A percentile compares a stretch with the other conserved stretches of the same genome.
These are phyloP conservation scores for Hybognathus amarus DNA, from an alignment of 2,797 vertebrate species.

Conservation along the genomic window DNA sequence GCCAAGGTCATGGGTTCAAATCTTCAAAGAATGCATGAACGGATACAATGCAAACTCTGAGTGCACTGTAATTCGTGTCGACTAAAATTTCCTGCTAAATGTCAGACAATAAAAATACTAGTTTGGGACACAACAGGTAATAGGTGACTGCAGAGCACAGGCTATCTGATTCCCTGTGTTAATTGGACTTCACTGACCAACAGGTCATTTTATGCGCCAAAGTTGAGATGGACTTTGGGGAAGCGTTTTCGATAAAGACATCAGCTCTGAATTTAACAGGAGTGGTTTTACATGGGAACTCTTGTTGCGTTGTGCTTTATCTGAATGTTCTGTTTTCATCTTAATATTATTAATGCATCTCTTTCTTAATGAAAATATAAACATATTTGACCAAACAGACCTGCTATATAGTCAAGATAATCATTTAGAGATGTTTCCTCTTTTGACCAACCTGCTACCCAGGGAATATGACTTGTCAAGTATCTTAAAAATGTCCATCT, in stretches of 20 bases:
- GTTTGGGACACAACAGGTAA: background rate
- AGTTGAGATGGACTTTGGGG: background rate
- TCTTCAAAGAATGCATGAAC: background rate
- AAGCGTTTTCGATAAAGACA: constrained; percentile 1
- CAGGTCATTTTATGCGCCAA: constrained; percentile 26
- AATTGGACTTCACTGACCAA: constrained; percentile 8
- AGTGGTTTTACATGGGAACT: background rate
- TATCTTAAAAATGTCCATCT: background rate
- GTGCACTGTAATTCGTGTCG: background rate
- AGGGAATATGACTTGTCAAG: background rate
- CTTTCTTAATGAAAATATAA: background rate
- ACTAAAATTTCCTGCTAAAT: background rate
- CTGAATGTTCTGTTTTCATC: background rate
- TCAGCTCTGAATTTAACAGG: constrained; percentile 8
- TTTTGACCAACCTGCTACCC: background rate
- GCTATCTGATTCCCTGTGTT: constrained; percentile 43
- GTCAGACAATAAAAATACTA: background rate
- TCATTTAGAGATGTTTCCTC: background rate
- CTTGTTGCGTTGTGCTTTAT: background rate
- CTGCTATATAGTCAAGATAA: background rate
- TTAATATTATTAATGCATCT: background rate
- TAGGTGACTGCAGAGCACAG: constrained; percentile 26
- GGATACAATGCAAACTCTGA: background rate
- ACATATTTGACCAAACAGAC: background rate
- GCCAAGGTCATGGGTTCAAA: background rate